phyloP scores from a whole-genome alignment of 92 coral and sea anemone species.

The Scolanthus callimorphus region DNA sequence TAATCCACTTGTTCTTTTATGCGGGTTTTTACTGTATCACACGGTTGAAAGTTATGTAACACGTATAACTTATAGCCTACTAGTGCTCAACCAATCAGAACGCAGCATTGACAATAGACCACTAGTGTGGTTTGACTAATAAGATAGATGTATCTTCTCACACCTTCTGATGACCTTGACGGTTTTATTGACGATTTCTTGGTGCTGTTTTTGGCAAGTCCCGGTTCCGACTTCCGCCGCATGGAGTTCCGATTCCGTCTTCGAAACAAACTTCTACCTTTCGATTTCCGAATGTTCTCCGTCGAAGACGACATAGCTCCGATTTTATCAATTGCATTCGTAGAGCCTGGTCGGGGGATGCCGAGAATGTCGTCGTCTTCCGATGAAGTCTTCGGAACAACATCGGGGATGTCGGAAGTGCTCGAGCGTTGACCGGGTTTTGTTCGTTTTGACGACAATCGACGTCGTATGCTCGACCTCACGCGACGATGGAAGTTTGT shows the following conservation, averaged over 20 bases:
- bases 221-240: constrained; percentile 75
- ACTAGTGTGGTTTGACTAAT: too few species aligned
- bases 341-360: constrained; percentile 20
- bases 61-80: too few species aligned
- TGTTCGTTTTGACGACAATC: constrained; percentile 51
- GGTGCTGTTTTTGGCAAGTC: constrained; percentile 30
- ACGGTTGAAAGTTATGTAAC: too few species aligned
- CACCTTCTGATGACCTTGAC: constrained; percentile 58
- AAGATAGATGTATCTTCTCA: too few species aligned
- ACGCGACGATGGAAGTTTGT: constrained; percentile 43
- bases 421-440: constrained; percentile 62
- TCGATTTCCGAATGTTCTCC: constrained; percentile 57
- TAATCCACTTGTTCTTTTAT: too few species aligned
- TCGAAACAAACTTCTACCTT: constrained; percentile 51
- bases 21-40: too few species aligned
- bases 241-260: constrained; percentile 63
- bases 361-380: constrained; percentile 14
- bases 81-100: too few species aligned
- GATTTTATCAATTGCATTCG: constrained; percentile 17
- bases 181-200: constrained; percentile 26
- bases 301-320: constrained; percentile 22
- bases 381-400: constrained; percentile 31
- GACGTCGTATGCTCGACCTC: constrained; percentile 61
- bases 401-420: constrained; percentile 75
- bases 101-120: too few species aligned